These are phyloP conservation scores for Oligia latruncula DNA, from an alignment of 2,888 invertebrate genomes.

Conservation along the genomic window DNA sequence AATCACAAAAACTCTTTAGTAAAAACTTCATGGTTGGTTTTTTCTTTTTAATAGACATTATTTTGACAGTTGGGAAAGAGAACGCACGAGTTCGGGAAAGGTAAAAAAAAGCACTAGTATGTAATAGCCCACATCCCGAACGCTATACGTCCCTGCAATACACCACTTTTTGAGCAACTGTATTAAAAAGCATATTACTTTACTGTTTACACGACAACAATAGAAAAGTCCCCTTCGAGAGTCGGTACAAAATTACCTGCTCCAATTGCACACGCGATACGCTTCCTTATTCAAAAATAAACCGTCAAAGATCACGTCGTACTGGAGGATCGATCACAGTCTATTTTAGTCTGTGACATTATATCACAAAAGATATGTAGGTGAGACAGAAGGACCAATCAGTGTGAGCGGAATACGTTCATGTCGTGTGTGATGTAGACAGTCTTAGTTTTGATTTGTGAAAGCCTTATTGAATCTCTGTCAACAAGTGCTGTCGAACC, in stretches of 20 bases:
- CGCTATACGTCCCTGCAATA: no score
- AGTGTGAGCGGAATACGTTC: not conserved
- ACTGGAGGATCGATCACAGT: constrained; percentile 64
- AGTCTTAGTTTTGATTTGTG: not conserved
- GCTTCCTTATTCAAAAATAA: constrained; percentile 66
- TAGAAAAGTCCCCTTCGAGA: not conserved
- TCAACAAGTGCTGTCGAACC: not conserved
- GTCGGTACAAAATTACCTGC: constrained; percentile 49
- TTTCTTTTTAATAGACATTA: no score
- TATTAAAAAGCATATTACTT: constrained; percentile 12
- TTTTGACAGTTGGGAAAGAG: no score
- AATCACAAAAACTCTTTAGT: no score
- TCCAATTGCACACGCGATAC: constrained; percentile 46
- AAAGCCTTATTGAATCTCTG: not conserved
- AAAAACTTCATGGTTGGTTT: no score
- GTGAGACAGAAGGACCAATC: constrained; percentile 25
- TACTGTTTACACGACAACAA: constrained; percentile 12
- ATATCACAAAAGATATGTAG: constrained; percentile 12
- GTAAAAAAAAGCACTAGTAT: no score
- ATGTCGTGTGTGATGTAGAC: not conserved
- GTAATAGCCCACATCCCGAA: no score
- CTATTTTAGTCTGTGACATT: constrained; percentile 65
- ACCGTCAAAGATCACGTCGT: constrained; percentile 60
- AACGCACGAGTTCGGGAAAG: no score
- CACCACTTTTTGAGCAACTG: no score